phyloP scores from a whole-genome alignment of 53 echinoderm and acorn worm species.

The Patiria pectinifera region DNA sequence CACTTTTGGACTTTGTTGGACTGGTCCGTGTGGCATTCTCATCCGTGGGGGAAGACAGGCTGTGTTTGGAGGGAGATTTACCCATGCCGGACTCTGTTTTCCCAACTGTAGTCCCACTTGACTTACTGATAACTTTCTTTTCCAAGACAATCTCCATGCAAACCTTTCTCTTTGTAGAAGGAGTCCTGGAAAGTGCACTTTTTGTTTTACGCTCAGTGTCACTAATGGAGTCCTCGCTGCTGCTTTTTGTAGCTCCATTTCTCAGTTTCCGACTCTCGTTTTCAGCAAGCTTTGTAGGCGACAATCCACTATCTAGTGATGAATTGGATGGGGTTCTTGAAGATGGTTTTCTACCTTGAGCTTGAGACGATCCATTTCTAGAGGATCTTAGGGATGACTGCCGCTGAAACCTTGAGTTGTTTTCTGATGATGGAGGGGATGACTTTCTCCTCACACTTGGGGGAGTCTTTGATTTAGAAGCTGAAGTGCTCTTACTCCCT shows the following conservation, averaged over 20 bases:
- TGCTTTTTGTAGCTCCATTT: conserved; percentile 55
- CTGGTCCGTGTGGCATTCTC: conserved; percentile 42
- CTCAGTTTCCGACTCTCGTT: conserved; percentile 57
- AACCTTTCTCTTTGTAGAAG: conserved; percentile 52
- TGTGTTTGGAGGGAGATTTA: conserved; percentile 54
- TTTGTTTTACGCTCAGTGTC: conserved; percentile 55
- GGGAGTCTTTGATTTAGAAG: conserved; percentile 54
- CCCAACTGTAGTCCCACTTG: conserved; percentile 20
- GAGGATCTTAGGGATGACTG: conserved; percentile 52
- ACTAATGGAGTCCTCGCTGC: conserved; percentile 60
- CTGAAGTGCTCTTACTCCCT: conserved; percentile 21
- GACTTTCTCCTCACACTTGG: conserved; percentile 50
- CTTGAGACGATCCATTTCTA: conserved; percentile 31
- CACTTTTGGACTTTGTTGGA: conserved; percentile 54
- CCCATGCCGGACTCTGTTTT: conserved; percentile 31
- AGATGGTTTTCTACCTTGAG: conserved; percentile 2
- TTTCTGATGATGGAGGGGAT: conserved; percentile 48
- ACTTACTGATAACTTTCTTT: conserved; percentile 50
- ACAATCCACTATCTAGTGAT: conserved; percentile 47
- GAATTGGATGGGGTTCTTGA: conserved; percentile 59
- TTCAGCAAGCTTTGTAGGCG: conserved; percentile 22
- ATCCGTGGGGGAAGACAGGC: conserved; percentile 60
- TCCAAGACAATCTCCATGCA: conserved; percentile 64
- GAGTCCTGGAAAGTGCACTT: conserved; percentile 55
- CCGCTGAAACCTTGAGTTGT: conserved; percentile 45